These are phyloP conservation scores for Erannis defoliaria DNA, from an alignment of 2,888 invertebrate species.

Conservation along the genomic window DNA sequence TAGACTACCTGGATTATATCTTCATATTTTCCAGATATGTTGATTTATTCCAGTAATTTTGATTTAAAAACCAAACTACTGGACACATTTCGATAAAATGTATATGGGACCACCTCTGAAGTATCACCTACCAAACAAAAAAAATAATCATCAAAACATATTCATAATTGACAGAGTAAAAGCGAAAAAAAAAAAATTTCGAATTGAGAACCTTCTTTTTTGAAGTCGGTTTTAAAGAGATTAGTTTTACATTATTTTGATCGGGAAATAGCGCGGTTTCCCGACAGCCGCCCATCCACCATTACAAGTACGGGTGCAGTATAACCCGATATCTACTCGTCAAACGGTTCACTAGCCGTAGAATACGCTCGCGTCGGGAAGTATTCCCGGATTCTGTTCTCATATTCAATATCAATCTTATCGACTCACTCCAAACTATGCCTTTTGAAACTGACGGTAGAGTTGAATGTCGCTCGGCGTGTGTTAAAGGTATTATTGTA, in stretches of 20 bases:
- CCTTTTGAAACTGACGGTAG: neutral
- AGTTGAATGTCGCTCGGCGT: neutral
- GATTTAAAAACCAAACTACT: too few species aligned
- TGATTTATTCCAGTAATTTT: too few species aligned
- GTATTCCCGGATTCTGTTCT: slow-evolving; percentile 29
- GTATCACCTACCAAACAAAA: too few species aligned
- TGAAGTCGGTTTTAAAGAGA: neutral
- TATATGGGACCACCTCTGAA: too few species aligned
- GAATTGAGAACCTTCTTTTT: too few species aligned
- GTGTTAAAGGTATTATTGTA: slow-evolving; percentile 28
- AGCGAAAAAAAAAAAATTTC: too few species aligned
- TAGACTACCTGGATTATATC: too few species aligned
- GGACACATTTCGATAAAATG: too few species aligned
- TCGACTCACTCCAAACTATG: neutral
- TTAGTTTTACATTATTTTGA: neutral
- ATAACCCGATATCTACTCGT: slow-evolving; percentile 31
- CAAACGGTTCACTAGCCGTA: slow-evolving; percentile 32
- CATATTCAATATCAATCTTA: slow-evolving; percentile 36
- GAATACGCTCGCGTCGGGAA: slow-evolving; percentile 29
- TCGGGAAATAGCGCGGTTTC: slow-evolving; percentile 6
- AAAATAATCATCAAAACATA: too few species aligned
- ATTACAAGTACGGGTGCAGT: slow-evolving; percentile 30
- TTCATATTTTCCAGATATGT: too few species aligned
- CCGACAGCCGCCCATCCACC: slow-evolving; percentile 4
- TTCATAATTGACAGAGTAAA: too few species aligned